Evolutionary conservation across 2,888 invertebrate species (phyloP), one percentile per base, ranked within the genome.

Genomic region (Yponomeuta evonymella): DNA sequence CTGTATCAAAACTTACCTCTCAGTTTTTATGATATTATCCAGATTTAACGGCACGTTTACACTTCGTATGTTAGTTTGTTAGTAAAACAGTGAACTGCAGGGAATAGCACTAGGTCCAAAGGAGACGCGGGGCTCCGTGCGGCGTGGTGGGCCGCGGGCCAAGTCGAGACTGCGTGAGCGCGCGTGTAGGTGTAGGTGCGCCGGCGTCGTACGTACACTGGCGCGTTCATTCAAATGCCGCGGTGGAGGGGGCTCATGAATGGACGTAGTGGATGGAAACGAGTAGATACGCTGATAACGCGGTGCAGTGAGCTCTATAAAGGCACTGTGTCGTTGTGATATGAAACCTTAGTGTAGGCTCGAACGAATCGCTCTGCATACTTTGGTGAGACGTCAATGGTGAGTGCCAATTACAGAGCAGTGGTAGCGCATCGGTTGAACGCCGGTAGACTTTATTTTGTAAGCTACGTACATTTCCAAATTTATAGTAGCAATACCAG

Each of bases 231-330:
- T 90, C 89, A 89, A 83, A 84, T 81, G 48, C 71, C 73, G 74
- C 74, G 72, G 79, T 81, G 85, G 87, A 74, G 88, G 90, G 90
- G 70, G 84, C 82, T 90, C 83, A 92, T 93, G 92, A 93, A 93
- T 93, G 92, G 88, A 90, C 90, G 90, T 92, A 91, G 90, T 90
- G 89, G 80, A 81, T 90, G 89, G 80, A 81, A 81, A 75, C 76
- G 85, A 84, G 82, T 81, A 88, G 89, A 89, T 89, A 89, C 83
- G 82, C 83, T 90, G 89, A 90, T 90, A 90, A 90, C 82, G 79
- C 82, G 81, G 81, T 82, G 76, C 79, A 58, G 83, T 84, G 79
- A 81, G 82, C 84, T 83, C 84, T 85, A 85, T 84, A 83, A 83
- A 83, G 30, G 65, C 12, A 15, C 51, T 15, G 10, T 51, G 15